These are phyloP conservation scores for human (Homo sapiens) DNA, from an alignment of 2,113 vertebrate species.

Conservation along the genomic window DNA sequence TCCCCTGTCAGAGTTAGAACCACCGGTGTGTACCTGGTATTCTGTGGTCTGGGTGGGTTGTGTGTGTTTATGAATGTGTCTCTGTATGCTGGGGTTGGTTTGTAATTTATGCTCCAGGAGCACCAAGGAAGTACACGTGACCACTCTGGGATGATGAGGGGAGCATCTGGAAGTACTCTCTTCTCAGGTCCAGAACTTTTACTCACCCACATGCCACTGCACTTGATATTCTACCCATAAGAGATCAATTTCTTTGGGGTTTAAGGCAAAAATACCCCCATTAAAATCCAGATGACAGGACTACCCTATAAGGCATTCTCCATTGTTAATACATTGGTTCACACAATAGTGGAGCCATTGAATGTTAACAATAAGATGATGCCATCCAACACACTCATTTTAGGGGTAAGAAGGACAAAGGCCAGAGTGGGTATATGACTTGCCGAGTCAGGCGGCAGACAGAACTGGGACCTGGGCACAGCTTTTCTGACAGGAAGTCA, in stretches of 20 bases:
- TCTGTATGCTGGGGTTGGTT: not conserved
- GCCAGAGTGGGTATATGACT: not conserved
- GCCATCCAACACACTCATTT: not conserved
- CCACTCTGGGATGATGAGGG: not conserved
- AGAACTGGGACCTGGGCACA: not conserved
- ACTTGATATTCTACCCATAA: not conserved
- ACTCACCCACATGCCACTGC: not conserved
- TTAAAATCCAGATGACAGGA: not conserved
- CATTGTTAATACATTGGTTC: not conserved
- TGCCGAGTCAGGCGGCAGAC: not conserved
- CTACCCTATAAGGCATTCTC: not conserved
- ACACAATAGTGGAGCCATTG: not conserved
- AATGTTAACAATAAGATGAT: not conserved
- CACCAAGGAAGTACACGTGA: not conserved
- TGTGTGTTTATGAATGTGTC: not conserved
- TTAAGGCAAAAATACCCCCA: not conserved
- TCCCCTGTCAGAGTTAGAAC: no score
- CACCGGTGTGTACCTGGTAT: fast-evolving
- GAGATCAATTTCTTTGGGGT: not conserved
- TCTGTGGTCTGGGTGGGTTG: not conserved
- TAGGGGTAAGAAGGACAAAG: not conserved
- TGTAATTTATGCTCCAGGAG: not conserved
- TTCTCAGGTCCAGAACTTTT: not conserved
- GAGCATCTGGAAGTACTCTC: not conserved
- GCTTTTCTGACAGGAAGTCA: not conserved